Conservation (phyloP, 1,140 invertebrate genomes). For the Habropoda laboriosa region DNA sequence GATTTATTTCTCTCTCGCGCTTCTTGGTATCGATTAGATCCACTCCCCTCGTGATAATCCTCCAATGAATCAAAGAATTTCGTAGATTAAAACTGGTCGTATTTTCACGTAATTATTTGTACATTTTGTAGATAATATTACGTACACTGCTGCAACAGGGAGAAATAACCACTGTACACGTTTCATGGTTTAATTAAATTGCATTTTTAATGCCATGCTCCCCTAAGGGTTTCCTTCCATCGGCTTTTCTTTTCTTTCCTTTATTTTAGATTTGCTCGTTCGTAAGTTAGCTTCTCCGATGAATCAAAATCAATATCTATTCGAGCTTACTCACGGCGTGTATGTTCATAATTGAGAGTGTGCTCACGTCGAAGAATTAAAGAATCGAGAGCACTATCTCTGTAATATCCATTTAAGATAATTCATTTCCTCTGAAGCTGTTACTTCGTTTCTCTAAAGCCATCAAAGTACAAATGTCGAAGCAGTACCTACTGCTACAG, state of each 20-base stretch:
- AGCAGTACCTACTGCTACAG: no score
- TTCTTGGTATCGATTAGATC: background rate
- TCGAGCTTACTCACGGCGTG: background rate
- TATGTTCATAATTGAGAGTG: no score
- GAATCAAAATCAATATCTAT: background rate
- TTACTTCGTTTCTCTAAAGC: no score
- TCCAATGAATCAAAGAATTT: background rate
- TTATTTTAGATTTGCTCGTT: conserved; percentile 9
- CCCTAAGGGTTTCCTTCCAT: background rate
- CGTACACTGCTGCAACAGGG: background rate
- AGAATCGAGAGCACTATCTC: background rate
- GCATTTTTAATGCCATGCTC: background rate
- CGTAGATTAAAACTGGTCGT: conserved; percentile 1
- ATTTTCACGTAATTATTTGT: conserved; percentile 30
- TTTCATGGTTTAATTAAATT: conserved; percentile 5
- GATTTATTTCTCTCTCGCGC: background rate
- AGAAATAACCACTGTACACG: background rate
- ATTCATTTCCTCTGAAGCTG: background rate
- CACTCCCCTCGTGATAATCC: background rate
- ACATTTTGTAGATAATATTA: conserved; percentile 38
- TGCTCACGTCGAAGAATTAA: background rate
- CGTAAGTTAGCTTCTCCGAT: background rate
- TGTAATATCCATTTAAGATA: background rate
- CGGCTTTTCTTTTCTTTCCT: background rate
- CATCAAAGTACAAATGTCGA: no score